Base-by-base conservation (phyloP, 2,113 vertebrate species). In the Pituophis catenifer region DNA sequence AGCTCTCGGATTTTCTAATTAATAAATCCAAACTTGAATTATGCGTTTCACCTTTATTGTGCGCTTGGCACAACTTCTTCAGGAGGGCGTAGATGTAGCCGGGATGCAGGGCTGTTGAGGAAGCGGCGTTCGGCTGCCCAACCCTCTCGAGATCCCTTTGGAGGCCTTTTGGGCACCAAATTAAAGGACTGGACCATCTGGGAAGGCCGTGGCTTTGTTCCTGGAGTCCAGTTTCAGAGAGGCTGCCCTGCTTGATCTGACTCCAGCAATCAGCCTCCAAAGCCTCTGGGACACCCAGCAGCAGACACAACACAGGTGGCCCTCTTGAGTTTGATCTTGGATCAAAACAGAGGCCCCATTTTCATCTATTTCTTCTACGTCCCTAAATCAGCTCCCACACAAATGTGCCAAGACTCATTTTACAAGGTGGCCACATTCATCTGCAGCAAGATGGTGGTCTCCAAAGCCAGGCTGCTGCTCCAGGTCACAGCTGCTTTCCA, bases 11-110 rank as follows among this genome's bases (percentile, higher is more conserved):
- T 96, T 97, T 96, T 97, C 97, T 98, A 97, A 98, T 98, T 98
- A 98, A 98, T 97, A 96, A 96, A 97, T 95, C 96, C 96, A 96
- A 97, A 97, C 95, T 97, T 97, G 97, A 98, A 98, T 98, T 98
- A 97, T 94, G 96, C 55, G 95, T 95, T 97, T 97, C 96, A 97
- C 97, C 97, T 97, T 97, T 94, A 93, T 91, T 94, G 94, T 92
- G 65, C 85, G 70, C 70, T 96, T 96, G 93, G 85, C 26, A 62
- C 87, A 94, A 93, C 95, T 97, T 96, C 95, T 13, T 92, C 8
- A 0, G 92, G 96, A 97, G 96, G 92, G 50, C 26, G 55, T 94
- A 86, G 95, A 70, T 2, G 0, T 58, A 53, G 91, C 92, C 94
- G 86, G 2, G 8, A 33, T 15, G 86, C 1, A 0, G 1, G 89